Evolutionary conservation across 2,113 vertebrate genomes (phyloP).

Genomic region (Sinocyclocheilus anshuiensis): DNA sequence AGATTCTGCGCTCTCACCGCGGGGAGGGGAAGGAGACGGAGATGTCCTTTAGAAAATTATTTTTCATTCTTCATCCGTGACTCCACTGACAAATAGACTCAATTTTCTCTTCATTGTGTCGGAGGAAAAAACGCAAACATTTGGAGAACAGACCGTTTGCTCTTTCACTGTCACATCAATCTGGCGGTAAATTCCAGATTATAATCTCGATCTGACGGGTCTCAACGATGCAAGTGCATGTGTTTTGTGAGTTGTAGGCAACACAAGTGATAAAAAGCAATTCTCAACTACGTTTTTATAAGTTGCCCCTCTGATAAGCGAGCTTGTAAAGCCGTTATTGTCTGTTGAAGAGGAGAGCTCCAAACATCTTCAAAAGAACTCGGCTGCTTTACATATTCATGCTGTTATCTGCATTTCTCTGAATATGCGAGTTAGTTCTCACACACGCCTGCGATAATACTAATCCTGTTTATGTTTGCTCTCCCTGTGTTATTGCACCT

Average conservation of each 20-base stretch:
- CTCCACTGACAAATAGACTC: constrained; percentile 56
- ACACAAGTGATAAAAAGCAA: not conserved
- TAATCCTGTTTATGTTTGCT: constrained; percentile 77
- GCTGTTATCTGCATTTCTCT: constrained; percentile 69
- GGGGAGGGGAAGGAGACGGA: constrained; percentile 51
- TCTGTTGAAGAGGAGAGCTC: constrained; percentile 29
- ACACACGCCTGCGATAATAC: constrained; percentile 67
- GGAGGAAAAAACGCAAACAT: constrained; percentile 37
- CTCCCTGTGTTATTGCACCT: constrained; percentile 61
- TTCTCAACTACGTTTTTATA: not conserved
- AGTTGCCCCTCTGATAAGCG: constrained; percentile 9
- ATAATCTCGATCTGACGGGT: constrained; percentile 36
- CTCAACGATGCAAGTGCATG: not conserved
- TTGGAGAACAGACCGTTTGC: constrained; percentile 41
- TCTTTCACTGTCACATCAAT: constrained; percentile 26
- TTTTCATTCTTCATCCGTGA: constrained; percentile 71
- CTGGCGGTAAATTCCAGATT: constrained; percentile 40
- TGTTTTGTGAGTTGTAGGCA: no score
- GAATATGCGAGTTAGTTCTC: constrained; percentile 55
- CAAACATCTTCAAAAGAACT: constrained; percentile 55
- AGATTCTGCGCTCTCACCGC: constrained; percentile 70
- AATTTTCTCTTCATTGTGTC: constrained; percentile 67
- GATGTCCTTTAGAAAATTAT: constrained; percentile 74
- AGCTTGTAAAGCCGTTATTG: not conserved
- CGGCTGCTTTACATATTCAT: constrained; percentile 72